These are phyloP conservation scores for Pituophis catenifer DNA, from an alignment of 2,113 vertebrate species.

Conservation along the genomic window DNA sequence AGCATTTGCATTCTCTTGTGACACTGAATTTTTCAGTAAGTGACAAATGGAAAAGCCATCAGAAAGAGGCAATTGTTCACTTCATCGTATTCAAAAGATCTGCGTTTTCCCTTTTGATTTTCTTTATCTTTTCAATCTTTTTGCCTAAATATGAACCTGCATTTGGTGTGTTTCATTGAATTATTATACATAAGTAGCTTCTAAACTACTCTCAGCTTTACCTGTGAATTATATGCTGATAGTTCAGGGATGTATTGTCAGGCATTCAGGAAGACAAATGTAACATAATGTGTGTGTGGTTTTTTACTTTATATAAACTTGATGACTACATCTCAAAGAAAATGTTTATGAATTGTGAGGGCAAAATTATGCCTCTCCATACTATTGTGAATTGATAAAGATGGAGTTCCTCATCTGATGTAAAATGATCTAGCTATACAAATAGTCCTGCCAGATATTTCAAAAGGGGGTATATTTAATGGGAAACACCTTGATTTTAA, in stretches of 20 bases:
- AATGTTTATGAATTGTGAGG: neutral
- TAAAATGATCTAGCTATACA: neutral
- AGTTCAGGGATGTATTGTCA: neutral
- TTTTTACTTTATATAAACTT: neutral
- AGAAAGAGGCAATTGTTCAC: slow-evolving; percentile 1
- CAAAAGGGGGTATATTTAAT: neutral
- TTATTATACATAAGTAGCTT: slow-evolving; percentile 3
- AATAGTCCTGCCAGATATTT: neutral
- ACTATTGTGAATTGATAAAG: neutral
- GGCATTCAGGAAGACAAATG: neutral
- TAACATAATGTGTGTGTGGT: neutral
- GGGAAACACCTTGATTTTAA: neutral
- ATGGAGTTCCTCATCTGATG: neutral
- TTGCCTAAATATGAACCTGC: neutral
- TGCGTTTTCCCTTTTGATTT: neutral
- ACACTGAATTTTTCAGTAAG: slow-evolving; percentile 22
- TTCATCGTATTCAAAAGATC: neutral
- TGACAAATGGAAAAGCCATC: slow-evolving; percentile 5
- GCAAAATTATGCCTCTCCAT: neutral
- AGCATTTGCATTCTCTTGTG: slow-evolving; percentile 3
- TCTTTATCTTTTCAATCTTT: neutral
- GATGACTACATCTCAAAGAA: neutral
- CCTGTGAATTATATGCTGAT: neutral
- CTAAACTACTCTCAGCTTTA: neutral
- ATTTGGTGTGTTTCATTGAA: neutral